Conservation (phyloP, 2,113 vertebrate species). For the Micromys minutus region DNA sequence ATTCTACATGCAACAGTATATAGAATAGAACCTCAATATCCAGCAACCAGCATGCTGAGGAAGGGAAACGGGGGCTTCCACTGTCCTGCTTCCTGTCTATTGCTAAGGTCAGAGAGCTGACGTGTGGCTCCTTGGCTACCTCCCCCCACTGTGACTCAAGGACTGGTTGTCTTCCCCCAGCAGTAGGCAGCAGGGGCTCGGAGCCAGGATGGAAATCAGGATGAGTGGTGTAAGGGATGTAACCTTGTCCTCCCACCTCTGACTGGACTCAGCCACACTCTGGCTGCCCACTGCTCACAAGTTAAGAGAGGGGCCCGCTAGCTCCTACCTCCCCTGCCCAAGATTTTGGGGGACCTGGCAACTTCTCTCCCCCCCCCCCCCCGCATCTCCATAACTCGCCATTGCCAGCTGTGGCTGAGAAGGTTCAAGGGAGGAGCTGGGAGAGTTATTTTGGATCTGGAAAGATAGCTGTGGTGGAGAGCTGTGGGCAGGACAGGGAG, state of each 20-base stretch:
- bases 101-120: background rate
- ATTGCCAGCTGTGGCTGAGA: background rate
- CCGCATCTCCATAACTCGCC: background rate
- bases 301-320: background rate
- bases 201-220: background rate
- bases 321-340: background rate
- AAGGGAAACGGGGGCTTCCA: accelerated
- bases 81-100: accelerated
- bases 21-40: background rate
- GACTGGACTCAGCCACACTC: background rate
- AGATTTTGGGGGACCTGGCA: background rate
- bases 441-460: constrained; percentile 65
- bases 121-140: accelerated
- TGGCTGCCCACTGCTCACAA: background rate
- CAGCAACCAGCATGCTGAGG: background rate
- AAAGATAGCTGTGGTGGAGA: constrained; percentile 30
- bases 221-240: background rate
- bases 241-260: background rate
- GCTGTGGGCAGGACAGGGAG: background rate
- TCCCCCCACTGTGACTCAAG: background rate
- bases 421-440: constrained; percentile 30
- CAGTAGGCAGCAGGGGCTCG: background rate
- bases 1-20: too few species aligned
- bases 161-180: background rate
- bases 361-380: accelerated